Evolutionary conservation across 2,888 invertebrate species (phyloP), one percentile per base, ranked within the genome.

Genomic region (Trachelus iudaicus): DNA sequence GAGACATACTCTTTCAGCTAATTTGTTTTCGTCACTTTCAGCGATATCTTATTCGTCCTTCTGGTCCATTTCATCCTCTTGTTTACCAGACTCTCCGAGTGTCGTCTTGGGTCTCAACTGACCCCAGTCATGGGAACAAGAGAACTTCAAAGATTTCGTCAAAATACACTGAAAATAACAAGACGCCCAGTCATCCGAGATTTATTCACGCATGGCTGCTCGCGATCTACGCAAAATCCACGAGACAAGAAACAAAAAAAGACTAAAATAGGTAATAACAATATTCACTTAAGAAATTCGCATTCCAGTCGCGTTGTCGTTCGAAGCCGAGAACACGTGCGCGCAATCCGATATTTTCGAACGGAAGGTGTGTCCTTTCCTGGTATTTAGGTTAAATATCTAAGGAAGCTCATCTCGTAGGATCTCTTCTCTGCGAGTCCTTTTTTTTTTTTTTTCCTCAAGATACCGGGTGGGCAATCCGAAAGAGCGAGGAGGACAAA

Each of bases 1-100:
- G 56, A 56, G 71, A 30, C 76, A 34, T 79, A 77, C 79, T 74
- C 82, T 80, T 83, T 82, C 81, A 73, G 82, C 79, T 80, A 82
- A 80, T 85, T 85, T 84, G 81, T 85, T 86, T 83, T 85, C 85
- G 82, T 85, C 79, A 81, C 80, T 56, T 56, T 56, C 56, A 56
- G 23, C 56, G 0, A 23, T 9, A 56, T 56, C 56, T 56, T 56
- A 9, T 56, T 56, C 9, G 2, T 56, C 23, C 56, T 23, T 23
- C 56, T 56, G 56, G 56, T 56, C 56, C 56, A 56, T 56, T 56
- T 56, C 23, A 56, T 23, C 56, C 9, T 23, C 56, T 15, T 15
- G 56, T 56, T 56, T 56, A 56, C 56, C 23, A 56, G 56, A 56
- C 56, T 9, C 56, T 56, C 2, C 23, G 23, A 15, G 23, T 9